Evolutionary conservation across 2,797 vertebrate genomes (phyloP), one percentile per base, ranked within the genome.

Genomic region (Notoglanidium macrostoma): DNA sequence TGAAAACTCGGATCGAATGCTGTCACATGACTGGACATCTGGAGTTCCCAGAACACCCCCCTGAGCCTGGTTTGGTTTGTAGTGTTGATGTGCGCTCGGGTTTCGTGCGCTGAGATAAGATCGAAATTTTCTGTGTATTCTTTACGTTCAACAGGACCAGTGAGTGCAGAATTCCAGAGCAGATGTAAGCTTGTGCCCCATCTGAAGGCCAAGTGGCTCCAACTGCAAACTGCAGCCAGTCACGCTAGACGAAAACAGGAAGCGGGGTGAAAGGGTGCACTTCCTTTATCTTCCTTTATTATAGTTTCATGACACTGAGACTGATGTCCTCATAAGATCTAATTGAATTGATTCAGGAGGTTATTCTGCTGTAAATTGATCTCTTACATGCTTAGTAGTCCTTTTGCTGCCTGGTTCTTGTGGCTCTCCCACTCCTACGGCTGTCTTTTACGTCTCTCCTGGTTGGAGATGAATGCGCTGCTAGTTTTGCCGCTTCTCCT

Each of bases 61-160:
- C 87, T 90, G 92, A 90, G 92, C 88, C 73, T 44, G 78, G 85
- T 90, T 91, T 91, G 82, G 87, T 92, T 87, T 93, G 91, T 86
- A 86, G 87, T 82, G 85, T 90, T 87, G 91, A 85, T 89, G 88
- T 88, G 92, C 88, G 89, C 92, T 95, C 91, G 88, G 88, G 91
- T 95, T 95, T 95, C 93, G 89, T 26, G 57, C 85, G 76, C 55
- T 44, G 85, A 93, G 94, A 95, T 95, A 95, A 93, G 88, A 95
- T 95, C 93, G 70, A 68, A 83, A 89, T 89, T 91, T 88, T 93
- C 90, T 91, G 90, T 91, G 91, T 92, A 91, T 92, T 94, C 90
- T 91, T 92, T 91, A 92, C 89, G 88, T 89, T 88, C 92, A 92
- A 87, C 84, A 88, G 90, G 88, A 80, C 90, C 89, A 83, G 85